Conservation (phyloP, 2,888 invertebrate species). For the Thymelicus acteon region DNA sequence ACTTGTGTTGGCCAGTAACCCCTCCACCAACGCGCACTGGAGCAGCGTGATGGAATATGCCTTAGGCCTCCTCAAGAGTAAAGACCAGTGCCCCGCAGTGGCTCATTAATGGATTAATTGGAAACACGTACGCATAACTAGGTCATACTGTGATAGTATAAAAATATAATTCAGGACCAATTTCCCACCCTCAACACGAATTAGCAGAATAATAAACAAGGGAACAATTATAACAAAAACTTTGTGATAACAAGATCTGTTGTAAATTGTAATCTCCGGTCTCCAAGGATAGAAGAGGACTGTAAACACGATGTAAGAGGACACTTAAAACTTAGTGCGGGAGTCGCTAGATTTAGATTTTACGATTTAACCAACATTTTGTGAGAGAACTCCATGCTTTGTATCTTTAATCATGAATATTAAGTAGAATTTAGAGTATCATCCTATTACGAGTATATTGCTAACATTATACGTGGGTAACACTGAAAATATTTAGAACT, state of each 20-base stretch:
- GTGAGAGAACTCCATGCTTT: not conserved
- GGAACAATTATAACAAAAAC: not conserved
- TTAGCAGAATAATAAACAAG: constrained; percentile 5
- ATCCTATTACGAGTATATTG: too few relatives aligned
- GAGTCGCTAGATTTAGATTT: constrained; percentile 15
- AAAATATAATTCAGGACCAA: too few relatives aligned
- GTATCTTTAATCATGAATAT: not conserved
- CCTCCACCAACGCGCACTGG: too few relatives aligned
- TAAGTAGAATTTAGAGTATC: not conserved
- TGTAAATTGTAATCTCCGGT: constrained; percentile 7
- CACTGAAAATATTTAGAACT: too few relatives aligned
- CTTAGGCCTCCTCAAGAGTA: too few relatives aligned
- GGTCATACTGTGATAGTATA: too few relatives aligned
- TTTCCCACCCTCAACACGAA: not conserved
- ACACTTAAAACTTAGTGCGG: constrained; percentile 6
- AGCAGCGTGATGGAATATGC: too few relatives aligned
- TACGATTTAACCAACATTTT: constrained; percentile 10
- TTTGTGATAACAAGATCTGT: constrained; percentile 8
- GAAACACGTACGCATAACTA: too few relatives aligned
- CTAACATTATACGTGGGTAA: too few relatives aligned
- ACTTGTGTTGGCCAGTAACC: too few relatives aligned
- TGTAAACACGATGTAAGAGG: constrained; percentile 8
- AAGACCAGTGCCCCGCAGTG: too few relatives aligned
- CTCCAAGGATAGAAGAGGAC: not conserved
- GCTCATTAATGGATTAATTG: too few relatives aligned